Evolutionary conservation across 2,888 invertebrate species (phyloP).

Genomic region (Willowsia nigromaculata): DNA sequence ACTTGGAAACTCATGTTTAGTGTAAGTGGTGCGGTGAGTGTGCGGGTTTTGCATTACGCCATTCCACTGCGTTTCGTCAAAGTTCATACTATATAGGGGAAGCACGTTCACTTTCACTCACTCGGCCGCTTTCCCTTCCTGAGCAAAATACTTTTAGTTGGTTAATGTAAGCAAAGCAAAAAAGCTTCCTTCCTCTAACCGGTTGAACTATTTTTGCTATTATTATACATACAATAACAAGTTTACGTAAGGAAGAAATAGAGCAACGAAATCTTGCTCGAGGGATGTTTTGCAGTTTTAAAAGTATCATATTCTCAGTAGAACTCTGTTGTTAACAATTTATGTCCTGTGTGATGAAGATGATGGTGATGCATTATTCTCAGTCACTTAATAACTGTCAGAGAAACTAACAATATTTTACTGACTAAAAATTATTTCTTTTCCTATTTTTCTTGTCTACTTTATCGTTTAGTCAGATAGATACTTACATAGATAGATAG

Average conservation of each 20-base stretch:
- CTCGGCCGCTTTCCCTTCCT: too few species aligned
- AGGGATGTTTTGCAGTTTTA: conserved; percentile 30
- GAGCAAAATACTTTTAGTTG: background rate
- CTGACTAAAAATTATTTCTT: background rate
- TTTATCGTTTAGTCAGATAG: too few species aligned
- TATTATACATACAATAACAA: background rate
- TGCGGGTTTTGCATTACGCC: background rate
- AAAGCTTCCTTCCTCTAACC: background rate
- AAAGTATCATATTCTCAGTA: background rate
- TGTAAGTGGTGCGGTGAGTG: background rate
- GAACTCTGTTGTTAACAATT: conserved; percentile 51
- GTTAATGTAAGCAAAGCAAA: background rate
- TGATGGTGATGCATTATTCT: conserved; percentile 62
- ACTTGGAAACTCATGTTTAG: background rate
- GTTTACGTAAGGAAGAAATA: background rate
- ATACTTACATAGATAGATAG: too few species aligned
- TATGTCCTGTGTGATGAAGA: conserved; percentile 56
- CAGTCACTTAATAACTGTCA: conserved; percentile 59
- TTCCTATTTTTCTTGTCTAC: too few species aligned
- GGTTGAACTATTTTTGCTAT: background rate
- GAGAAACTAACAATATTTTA: background rate
- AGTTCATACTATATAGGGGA: background rate
- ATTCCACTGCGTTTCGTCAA: background rate
- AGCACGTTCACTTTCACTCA: background rate
- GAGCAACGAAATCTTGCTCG: background rate